Evolutionary conservation across 2,888 invertebrate species (phyloP).

Genomic region (Lasius platythorax): DNA sequence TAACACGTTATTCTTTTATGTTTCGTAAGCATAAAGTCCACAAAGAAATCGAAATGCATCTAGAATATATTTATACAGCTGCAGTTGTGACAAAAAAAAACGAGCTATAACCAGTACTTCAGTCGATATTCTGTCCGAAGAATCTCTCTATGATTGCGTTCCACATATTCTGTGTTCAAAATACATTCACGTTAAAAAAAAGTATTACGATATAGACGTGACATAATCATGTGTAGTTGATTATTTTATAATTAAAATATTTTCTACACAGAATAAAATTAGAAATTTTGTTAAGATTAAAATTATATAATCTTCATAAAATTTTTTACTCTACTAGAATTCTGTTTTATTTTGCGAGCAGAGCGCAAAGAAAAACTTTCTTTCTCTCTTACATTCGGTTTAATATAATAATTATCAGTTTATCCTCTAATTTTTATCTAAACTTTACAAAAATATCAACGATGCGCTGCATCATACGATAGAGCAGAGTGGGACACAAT

Average conservation of each 20-base stretch:
- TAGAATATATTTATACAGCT: constrained; percentile 30
- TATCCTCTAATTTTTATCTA: not conserved
- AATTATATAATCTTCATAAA: not conserved
- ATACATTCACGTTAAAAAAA: not conserved
- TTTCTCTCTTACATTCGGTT: not conserved
- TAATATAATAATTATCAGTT: constrained; percentile 9
- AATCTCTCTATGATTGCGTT: constrained; percentile 2
- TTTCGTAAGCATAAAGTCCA: not conserved
- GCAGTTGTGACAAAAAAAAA: not conserved
- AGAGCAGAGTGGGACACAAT: not conserved
- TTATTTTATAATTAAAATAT: not conserved
- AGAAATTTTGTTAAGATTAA: not conserved
- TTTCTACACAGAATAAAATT: not conserved
- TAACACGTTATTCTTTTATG: not conserved
- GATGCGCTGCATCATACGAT: not conserved
- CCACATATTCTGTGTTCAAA: not conserved
- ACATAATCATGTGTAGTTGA: not conserved
- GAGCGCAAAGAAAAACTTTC: not conserved
- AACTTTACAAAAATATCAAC: not conserved
- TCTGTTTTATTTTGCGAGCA: not conserved
- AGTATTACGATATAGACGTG: not conserved
- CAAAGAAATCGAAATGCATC: not conserved
- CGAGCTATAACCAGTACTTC: not conserved
- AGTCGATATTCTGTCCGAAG: not conserved
- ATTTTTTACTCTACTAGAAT: not conserved